Conservation (phyloP, 2,113 vertebrate species). For the Daboia siamensis region DNA sequence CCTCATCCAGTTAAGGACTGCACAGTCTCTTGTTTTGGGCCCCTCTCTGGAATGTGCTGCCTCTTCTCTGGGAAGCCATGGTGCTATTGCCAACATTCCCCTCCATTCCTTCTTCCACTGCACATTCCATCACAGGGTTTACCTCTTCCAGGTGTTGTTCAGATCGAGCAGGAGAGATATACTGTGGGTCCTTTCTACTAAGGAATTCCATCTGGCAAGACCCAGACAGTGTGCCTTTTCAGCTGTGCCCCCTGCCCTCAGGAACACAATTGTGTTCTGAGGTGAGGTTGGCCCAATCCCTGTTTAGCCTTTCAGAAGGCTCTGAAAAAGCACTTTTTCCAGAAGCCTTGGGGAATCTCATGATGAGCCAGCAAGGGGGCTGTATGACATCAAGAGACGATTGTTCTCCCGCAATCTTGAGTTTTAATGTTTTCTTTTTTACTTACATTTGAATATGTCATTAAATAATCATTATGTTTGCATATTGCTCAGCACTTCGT, state of each 20-base stretch:
- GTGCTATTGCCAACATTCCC: too few species aligned
- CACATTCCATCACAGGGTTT: too few species aligned
- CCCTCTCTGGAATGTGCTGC: too few species aligned
- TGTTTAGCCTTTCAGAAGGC: background rate
- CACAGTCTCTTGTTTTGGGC: too few species aligned
- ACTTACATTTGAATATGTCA: background rate
- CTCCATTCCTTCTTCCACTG: too few species aligned
- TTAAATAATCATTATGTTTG: background rate
- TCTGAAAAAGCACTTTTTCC: background rate
- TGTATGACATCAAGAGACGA: background rate
- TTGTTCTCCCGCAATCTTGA: background rate
- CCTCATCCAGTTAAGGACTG: too few species aligned
- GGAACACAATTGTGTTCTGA: background rate
- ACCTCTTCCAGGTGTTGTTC: background rate
- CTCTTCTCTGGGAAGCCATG: too few species aligned
- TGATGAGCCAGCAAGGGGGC: background rate
- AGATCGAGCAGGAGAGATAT: background rate
- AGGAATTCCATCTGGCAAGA: background rate
- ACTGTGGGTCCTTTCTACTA: background rate
- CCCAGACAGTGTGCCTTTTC: background rate
- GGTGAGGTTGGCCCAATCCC: background rate
- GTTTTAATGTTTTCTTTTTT: background rate
- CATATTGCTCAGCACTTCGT: background rate
- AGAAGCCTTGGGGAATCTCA: background rate
- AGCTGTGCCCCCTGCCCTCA: background rate